Percentiles rank a stretch among this genome's conserved stretches.
These are phyloP conservation scores for Poecilobothrus nobilitatus DNA, from an alignment of 2,888 invertebrate genomes.

Conservation along the genomic window DNA sequence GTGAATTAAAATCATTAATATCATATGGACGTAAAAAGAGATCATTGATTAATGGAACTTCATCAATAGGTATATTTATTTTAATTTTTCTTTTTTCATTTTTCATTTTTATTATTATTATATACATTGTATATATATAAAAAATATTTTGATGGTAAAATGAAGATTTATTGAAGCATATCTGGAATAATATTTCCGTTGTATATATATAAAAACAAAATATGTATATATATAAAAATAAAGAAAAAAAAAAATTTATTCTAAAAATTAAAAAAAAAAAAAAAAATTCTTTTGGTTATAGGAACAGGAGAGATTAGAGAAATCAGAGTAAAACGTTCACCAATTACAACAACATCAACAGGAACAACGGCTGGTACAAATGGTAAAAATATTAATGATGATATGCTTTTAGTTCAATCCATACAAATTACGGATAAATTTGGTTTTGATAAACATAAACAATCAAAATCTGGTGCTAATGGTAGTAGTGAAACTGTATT, in stretches of 20 bases:
- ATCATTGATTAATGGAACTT: conserved; percentile 48
- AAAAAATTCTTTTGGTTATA: not conserved
- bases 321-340: conserved; percentile 30
- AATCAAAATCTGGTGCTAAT: conserved; percentile 43
- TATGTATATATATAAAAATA: too few species aligned
- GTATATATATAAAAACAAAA: too few species aligned
- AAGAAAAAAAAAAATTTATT: too few species aligned
- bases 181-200: too few species aligned
- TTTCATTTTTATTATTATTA: not conserved
- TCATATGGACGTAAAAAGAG: conserved; percentile 77
- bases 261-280: too few species aligned
- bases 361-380: not conserved
- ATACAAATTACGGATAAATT: conserved; percentile 91
- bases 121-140: not conserved
- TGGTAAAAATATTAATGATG: conserved; percentile 53
- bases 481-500: conserved; percentile 61
- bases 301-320: conserved; percentile 17
- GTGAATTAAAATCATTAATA: conserved; percentile 70
- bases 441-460: conserved; percentile 64
- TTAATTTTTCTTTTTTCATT: conserved; percentile 11
- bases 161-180: too few species aligned
- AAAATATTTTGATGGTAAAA: too few species aligned
- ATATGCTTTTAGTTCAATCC: conserved; percentile 79
- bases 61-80: not conserved
- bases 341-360: not conserved